Base-by-base conservation (phyloP, 2,888 invertebrate genomes). In the Merodon equestris region DNA sequence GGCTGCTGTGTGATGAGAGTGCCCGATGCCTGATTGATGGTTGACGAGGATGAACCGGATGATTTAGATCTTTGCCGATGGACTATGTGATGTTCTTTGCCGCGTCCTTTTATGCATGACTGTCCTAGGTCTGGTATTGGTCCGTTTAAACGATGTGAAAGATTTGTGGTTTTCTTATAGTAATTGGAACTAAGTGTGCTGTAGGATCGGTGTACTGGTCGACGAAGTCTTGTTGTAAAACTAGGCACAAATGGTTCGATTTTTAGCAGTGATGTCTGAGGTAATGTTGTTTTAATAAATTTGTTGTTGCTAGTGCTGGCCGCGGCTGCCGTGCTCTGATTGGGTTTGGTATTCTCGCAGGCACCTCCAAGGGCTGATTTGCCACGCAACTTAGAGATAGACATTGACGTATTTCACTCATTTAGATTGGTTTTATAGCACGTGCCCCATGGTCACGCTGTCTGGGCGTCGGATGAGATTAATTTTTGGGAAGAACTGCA, bases 221-320 rank as follows among this genome's bases (percentile, higher is more conserved):
- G 87, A 74, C 86, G 85, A 79, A 87, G 85, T 82, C 87, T 85
- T 82, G 86, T 84, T 73, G 85, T 86, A 74, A 87, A 85, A 83
- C 86, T 88, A 87, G 89, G 89, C 85, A 89, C 87, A 83, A 89
- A 89, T 61, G 89, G 88, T 86, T 89, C 89, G 71, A 89, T 89
- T 86, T 88, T 89, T 84, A 89, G 85, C 85, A 88, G 84, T 83
- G 86, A 85, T 76, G 87, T 85, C 85, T 88, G 88, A 87, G 88
- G 88, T 86, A 87, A 84, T 83, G 86, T 84, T 18, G 79, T 61
- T 64, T 74, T 81, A 5, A 73, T 79, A 68, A 73, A 56, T 81
- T 81, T 56, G 71, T 70, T 57, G 70, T 47, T 51, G 72, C 47
- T 45, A 60, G 50, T 70, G 40, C 61, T 74, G 66, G 72, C 64